Base-by-base conservation (phyloP, 1,140 invertebrate genomes). In the Neodiprion virginianus region DNA sequence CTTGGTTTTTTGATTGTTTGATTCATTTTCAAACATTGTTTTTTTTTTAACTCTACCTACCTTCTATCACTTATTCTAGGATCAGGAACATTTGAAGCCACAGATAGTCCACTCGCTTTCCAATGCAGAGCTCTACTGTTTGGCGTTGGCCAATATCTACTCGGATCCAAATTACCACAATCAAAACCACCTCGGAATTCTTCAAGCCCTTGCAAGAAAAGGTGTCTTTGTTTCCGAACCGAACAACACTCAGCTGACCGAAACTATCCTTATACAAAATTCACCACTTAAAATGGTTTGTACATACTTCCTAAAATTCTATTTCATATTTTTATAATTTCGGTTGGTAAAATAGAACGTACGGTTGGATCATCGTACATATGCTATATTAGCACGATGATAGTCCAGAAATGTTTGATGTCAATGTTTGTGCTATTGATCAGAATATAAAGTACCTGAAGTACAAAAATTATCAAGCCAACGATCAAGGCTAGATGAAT, bases 151-250 rank as follows among this genome's bases (percentile, higher is more conserved):
- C 78, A 98, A 97, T 89, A 97, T 99, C 88, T 99, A 99, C 88
- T 96, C 96, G 70, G 97, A 99, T 90, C 96, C 96, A 73, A 97
- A 97, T 88, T 97, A 97, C 88, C 94, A 97, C 89, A 96, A 96
- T 89, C 92, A 98, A 76, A 97, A 97, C 90, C 97, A 99, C 89
- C 96, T 94, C 92, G 96, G 96, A 82, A 96, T 98, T 79, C 91
- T 97, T 80, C 96, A 98, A 89, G 96, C 96, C 72, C 90, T 99
- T 76, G 93, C 95, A 72, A 91, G 97, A 79, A 98, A 98, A 87
- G 97, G 97, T 69, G 94, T 98, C 53, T 96, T 94, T 82, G 93
- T 97, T 50, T 91, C 93, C 48, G 95, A 97, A 85, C 93, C 95
- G 67, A 92, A 93, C 75, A 96, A 97, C 86, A 92, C 93, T 79